Evolutionary conservation across 2,113 vertebrate genomes (phyloP).

Genomic region (Puffinus mauretanicus): DNA sequence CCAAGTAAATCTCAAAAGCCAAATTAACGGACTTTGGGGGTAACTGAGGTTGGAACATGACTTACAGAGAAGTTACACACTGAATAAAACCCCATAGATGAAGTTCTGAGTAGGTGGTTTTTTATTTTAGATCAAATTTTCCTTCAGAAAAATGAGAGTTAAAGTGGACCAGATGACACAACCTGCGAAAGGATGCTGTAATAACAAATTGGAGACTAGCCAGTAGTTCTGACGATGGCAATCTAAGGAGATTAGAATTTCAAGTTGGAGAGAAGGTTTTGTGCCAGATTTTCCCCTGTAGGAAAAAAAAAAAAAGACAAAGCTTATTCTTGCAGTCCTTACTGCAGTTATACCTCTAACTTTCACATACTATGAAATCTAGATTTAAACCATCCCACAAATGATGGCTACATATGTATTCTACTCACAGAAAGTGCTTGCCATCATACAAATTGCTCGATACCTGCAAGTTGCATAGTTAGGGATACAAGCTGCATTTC

Average conservation of each 20-base stretch:
- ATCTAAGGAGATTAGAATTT: constrained; percentile 29
- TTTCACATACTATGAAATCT: not conserved
- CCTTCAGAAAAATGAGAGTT: not conserved
- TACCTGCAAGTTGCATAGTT: not conserved
- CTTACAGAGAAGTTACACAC: not conserved
- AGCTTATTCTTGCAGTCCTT: not conserved
- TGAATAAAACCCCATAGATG: not conserved
- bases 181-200: constrained; percentile 1
- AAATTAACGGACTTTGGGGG: not conserved
- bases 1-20: not conserved
- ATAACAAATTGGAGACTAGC: constrained; percentile 18
- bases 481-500: too few species aligned
- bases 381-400: not conserved
- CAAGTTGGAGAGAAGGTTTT: constrained; percentile 10
- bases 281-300: constrained; percentile 4
- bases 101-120: not conserved
- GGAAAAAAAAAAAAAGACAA: not conserved
- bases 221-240: not conserved
- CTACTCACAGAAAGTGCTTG: not conserved
- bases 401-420: not conserved
- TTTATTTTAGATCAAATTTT: not conserved
- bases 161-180: constrained; percentile 8
- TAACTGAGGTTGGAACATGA: not conserved
- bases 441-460: not conserved
- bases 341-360: not conserved